Evolutionary conservation across 2,888 invertebrate species (phyloP).

Genomic region (Andrena minutula): DNA sequence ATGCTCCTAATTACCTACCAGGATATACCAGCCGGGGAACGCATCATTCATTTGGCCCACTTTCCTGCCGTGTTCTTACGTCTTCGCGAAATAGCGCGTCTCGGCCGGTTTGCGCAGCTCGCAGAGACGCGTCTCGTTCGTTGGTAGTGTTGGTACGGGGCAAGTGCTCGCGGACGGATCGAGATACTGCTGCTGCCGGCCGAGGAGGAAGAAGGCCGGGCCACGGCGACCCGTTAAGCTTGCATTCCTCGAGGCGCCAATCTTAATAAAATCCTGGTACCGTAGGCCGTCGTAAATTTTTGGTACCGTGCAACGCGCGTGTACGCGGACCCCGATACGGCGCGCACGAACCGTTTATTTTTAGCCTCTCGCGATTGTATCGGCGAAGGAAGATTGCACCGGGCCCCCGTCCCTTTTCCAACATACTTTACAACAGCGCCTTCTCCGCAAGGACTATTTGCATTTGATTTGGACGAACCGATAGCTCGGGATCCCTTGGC

Average conservation of each 20-base stretch:
- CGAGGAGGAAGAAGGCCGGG: conserved; percentile 37
- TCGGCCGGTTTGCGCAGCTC: neutral
- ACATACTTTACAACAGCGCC: neutral
- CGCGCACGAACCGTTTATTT: conserved; percentile 42
- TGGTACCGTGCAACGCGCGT: conserved; percentile 37
- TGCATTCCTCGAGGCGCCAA: conserved; percentile 62
- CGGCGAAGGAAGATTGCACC: conserved; percentile 29
- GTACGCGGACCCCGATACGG: neutral
- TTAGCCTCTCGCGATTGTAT: conserved; percentile 40
- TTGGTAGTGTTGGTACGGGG: conserved; percentile 3
- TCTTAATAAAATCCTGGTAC: conserved; percentile 68
- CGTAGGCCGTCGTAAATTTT: conserved; percentile 59
- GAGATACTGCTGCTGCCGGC: conserved; percentile 18
- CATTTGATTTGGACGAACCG: conserved; percentile 7
- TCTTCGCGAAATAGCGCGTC: neutral
- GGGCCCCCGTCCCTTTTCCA: conserved; percentile 19
- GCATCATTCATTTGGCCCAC: neutral
- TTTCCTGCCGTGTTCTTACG: neutral
- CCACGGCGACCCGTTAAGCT: conserved; percentile 65
- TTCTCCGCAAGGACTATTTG: conserved; percentile 3
- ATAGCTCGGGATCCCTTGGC: neutral
- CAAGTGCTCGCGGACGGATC: conserved; percentile 33
- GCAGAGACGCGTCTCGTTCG: neutral
- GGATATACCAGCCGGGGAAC: neutral
- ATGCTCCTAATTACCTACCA: neutral